A percentile compares a stretch with the other conserved stretches of the same genome.
These are phyloP conservation scores for Coracias cyanogaster DNA, from an alignment of 2,797 vertebrate species.

Conservation along the genomic window DNA sequence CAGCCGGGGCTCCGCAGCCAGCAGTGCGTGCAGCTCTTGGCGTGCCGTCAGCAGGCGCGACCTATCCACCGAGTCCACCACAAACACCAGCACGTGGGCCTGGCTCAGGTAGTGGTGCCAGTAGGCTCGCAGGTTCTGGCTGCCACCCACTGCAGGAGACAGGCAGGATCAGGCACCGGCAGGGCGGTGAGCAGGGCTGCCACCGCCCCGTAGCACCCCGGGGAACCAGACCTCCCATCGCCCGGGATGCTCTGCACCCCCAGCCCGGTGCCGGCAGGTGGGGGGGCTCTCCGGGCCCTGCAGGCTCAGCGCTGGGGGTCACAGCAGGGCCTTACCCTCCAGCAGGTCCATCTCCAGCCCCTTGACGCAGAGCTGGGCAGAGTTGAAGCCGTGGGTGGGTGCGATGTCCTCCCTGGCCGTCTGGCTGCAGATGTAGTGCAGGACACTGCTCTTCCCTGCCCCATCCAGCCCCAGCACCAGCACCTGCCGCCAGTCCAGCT, in stretches of 20 bases:
- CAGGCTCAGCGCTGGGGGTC: neutral
- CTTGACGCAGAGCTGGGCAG: conserved; percentile 82
- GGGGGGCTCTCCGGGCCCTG: rapidly evolving
- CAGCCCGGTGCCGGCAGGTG: rapidly evolving
- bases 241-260: neutral
- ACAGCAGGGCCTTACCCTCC: conserved; percentile 83
- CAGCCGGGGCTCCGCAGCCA: conserved; percentile 80
- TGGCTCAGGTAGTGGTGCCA: conserved; percentile 89
- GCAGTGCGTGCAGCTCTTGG: conserved; percentile 87
- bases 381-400: conserved; percentile 92
- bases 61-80: conserved; percentile 90
- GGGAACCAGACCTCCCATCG: rapidly evolving
- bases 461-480: conserved; percentile 92
- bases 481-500: conserved; percentile 84
- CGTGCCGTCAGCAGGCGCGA: conserved; percentile 83
- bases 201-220: rapidly evolving
- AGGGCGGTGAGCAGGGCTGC: neutral
- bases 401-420: conserved; percentile 71
- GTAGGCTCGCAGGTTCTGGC: conserved; percentile 88
- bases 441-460: conserved; percentile 91
- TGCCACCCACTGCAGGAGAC: conserved; percentile 84
- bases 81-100: conserved; percentile 89
- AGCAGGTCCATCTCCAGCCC: conserved; percentile 89
- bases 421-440: conserved; percentile 84
- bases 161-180: neutral